Evolutionary conservation across 2,113 vertebrate species (phyloP).

Genomic region (Narcine bancroftii): DNA sequence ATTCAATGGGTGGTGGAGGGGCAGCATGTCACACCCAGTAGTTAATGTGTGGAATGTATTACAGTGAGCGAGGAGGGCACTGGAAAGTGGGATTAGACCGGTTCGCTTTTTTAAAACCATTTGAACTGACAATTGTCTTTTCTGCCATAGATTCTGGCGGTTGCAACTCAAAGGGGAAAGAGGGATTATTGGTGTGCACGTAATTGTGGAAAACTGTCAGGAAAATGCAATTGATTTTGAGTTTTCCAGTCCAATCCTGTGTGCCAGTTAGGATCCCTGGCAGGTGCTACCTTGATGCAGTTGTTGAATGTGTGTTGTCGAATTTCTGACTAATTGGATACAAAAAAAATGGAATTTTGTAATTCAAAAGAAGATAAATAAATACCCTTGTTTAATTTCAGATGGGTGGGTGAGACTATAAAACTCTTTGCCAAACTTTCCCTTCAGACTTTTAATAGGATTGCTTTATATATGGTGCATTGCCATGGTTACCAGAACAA

Average conservation of each 20-base stretch:
- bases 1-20: too few relatives aligned
- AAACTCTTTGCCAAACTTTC: background rate
- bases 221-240: background rate
- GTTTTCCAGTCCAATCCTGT: background rate
- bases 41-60: too few relatives aligned
- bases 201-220: background rate
- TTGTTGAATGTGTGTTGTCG: background rate
- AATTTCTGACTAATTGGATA: background rate
- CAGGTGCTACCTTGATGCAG: background rate
- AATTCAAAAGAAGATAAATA: background rate
- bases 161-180: background rate
- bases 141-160: too few relatives aligned
- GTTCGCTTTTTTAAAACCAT: too few relatives aligned
- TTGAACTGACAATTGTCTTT: too few relatives aligned
- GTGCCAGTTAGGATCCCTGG: background rate
- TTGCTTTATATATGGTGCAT: background rate
- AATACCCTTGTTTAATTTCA: background rate
- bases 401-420: background rate
- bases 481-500: constrained; percentile 20
- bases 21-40: too few relatives aligned
- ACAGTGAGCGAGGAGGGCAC: too few relatives aligned
- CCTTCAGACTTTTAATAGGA: background rate
- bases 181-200: background rate
- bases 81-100: too few relatives aligned
- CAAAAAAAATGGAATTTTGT: background rate